Evolutionary conservation across 2,797 vertebrate genomes (phyloP), one percentile per base, ranked within the genome.

Genomic region (Gadopsis bispinosus): DNA sequence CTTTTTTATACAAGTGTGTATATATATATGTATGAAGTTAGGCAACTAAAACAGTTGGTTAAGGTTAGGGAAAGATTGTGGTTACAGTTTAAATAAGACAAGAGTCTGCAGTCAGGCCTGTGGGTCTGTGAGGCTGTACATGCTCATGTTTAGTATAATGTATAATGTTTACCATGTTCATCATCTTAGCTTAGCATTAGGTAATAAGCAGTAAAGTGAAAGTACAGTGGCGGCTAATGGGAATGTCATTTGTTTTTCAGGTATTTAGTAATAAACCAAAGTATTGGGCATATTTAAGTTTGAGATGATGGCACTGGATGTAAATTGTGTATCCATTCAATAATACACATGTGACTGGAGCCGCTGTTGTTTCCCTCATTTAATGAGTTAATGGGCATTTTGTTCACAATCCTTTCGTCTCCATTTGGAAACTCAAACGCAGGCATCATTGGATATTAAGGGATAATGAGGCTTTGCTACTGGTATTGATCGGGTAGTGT

Each of bases 401-500:
- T 71, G 54, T 76, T 62, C 66, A 69, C 20, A 35, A 14, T 66
- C 60, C 55, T 48, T 63, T 70, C 3, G 43, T 83, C 77, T 77
- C 54, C 70, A 60, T 60, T 73, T 58, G 51, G 75, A 67, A 74
- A 33, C 41, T 74, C 31, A 53, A 31, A 50, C 58, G 48, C 59
- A 84, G 64, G 72, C 65, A 72, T 82, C 56, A 67, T 56, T 77
- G 69, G 66, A 67, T 67, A 67, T 80, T 68, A 62, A 72, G 33
- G 50, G 41, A 77, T 81, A 87, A 83, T 80, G 55, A 82, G 76
- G 53, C 54, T 77, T 65, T 61, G 73, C 39, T 65, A 61, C 37
- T 73, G 20, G 63, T 75, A 85, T 84, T 39, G 77, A 85, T 88
- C 60, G 66, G 62, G 67, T 69, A 54, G 43, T 61, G n/a, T 77